Percentiles rank a stretch among this genome's conserved stretches.
These are phyloP conservation scores for Pangasius mekongensis DNA, from an alignment of 2,797 vertebrate genomes.

Conservation along the genomic window DNA sequence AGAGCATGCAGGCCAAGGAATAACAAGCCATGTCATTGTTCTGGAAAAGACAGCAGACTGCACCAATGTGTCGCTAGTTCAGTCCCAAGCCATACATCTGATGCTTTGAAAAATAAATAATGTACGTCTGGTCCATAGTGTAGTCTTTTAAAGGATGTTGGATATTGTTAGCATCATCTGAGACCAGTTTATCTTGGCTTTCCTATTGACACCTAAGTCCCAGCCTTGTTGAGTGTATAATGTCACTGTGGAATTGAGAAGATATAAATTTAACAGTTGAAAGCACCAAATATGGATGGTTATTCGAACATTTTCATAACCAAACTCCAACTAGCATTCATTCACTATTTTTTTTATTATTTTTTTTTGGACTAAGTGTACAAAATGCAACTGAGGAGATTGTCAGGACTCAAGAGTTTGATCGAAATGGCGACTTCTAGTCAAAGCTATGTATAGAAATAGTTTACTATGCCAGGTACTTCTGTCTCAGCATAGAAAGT, in stretches of 20 bases:
- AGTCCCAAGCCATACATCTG: neutral
- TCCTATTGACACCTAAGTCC: neutral
- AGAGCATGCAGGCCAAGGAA: slow-evolving; percentile 26
- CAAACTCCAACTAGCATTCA: neutral
- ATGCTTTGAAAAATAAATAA: neutral
- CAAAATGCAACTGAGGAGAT: neutral
- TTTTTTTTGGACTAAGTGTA: neutral
- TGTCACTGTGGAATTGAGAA: neutral
- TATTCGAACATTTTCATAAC: neutral
- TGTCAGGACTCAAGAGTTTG: neutral
- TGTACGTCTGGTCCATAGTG: neutral
- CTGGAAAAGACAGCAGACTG: neutral
- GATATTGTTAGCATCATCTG: neutral
- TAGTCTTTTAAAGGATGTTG: neutral
- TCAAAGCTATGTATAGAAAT: neutral
- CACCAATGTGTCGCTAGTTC: neutral
- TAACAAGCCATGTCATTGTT: slow-evolving; percentile 17
- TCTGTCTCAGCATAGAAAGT: neutral
- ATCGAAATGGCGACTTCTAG: neutral
- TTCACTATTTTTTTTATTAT: neutral
- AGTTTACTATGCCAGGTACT: neutral
- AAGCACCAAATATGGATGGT: neutral
- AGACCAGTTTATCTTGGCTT: neutral
- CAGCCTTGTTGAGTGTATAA: neutral
- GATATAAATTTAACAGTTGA: neutral